Percentiles rank a stretch among this genome's conserved stretches.
Evolutionary conservation across 2,113 vertebrate species (phyloP).

Genomic region (Otis tarda): DNA sequence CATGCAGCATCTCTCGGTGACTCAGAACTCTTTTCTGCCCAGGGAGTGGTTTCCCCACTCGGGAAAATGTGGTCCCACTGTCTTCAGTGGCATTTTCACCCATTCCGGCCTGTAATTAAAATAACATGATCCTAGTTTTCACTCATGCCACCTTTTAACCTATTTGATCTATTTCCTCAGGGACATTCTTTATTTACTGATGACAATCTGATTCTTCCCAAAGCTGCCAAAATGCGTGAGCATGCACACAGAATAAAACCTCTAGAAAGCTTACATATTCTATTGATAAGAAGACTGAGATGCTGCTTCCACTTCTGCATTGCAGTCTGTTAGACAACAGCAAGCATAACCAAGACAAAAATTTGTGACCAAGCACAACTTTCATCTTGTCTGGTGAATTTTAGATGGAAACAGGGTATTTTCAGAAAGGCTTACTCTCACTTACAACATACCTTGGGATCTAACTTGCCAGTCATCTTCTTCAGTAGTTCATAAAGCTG

Average conservation of each 20-base stretch:
- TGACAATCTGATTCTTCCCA: not conserved
- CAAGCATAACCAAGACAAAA: not conserved
- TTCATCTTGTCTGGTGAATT: not conserved
- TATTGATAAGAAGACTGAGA: not conserved
- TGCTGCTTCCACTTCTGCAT: not conserved
- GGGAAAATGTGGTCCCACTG: not conserved
- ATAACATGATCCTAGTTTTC: not conserved
- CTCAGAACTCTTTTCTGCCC: not conserved
- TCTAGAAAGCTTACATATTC: not conserved
- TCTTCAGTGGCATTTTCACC: not conserved
- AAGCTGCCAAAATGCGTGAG: not conserved
- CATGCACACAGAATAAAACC: not conserved
- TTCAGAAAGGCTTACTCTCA: not conserved
- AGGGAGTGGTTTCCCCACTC: not conserved
- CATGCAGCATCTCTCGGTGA: not conserved
- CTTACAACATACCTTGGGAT: slow-evolving; percentile 85
- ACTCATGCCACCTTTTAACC: not conserved
- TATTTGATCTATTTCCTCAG: not conserved
- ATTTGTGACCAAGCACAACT: not conserved
- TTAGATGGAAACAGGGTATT: not conserved
- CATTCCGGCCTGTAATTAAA: not conserved
- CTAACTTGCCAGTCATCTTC: slow-evolving; percentile 87
- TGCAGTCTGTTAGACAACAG: not conserved
- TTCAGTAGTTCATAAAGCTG: slow-evolving; percentile 91
- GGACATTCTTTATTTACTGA: not conserved